Base-by-base conservation (phyloP, 2,888 invertebrate species). In the Cartodere bifasciata region DNA sequence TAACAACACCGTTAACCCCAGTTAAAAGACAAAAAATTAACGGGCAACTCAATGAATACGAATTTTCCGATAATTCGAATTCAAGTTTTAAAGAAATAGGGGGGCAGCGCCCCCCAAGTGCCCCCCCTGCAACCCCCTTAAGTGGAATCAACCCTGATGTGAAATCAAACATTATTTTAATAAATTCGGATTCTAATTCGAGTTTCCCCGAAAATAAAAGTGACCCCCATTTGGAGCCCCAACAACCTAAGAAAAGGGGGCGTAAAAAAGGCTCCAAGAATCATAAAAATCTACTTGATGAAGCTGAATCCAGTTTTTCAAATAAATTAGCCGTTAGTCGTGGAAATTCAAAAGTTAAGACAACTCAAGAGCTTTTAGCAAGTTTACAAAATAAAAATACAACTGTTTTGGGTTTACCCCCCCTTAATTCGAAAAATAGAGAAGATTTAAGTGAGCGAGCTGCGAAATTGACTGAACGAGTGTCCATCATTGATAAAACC, bases 281-380 rank as follows among this genome's bases (percentile, higher is more conserved):
- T 32, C 68, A 68, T 38, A 64, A 60, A 40, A 65, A 62, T 42
- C 48, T 63, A 9, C 38, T 63, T 20, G 59, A 63, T 32, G 67
- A 68, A 32, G 68, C 68, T 1, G 69, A 70, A 42, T 67, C 70
- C 41, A 63, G 63, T 11, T 60, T 68, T 39, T 63, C 60, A 16
- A 66, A 63, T 41, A 72, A 72, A 49, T 57, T 72, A 46, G 70
- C 71, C 23, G 68, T 70, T 24, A 63, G 65, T 14, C 58, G 72
- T 10, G 56, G 57, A 24, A 68, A 70, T 49, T 70, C 72, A 12
- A 71, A 72, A 49, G 66, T 80, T 26, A 79, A 79, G 58, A 81
- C 80, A 14, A 88, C 87, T 1, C 76, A 82, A 52, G 84, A 88
- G 56, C 61, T 88, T 32, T 63, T 87, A 36, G 82, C 79, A 31